phyloP scores from a whole-genome alignment of 2,888 invertebrate genomes.

The Tanypteryx hageni region DNA sequence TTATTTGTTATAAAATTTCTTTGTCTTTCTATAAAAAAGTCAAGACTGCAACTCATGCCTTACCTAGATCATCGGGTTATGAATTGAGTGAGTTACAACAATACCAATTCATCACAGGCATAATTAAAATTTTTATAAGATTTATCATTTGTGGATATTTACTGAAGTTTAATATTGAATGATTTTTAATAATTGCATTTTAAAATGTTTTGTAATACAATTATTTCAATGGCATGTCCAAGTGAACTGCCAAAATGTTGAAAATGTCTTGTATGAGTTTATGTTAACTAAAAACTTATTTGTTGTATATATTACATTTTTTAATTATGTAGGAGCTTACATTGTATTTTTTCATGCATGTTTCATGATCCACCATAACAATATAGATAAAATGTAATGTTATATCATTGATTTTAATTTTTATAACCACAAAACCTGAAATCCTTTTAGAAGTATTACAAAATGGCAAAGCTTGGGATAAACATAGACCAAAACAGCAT shows the following conservation, averaged over 20 bases:
- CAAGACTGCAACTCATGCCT: background rate
- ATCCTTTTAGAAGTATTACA: too few species aligned
- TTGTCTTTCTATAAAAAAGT: slow-evolving; percentile 11
- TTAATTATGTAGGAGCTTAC: slow-evolving; percentile 14
- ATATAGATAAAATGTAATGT: slow-evolving; percentile 8
- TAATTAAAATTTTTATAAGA: background rate
- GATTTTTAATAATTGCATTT: background rate
- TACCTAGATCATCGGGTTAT: background rate
- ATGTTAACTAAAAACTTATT: background rate
- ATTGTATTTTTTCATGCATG: slow-evolving; percentile 35
- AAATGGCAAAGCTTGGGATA: too few species aligned
- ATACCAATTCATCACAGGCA: background rate
- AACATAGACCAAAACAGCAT: too few species aligned
- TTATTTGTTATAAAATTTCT: background rate
- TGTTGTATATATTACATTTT: slow-evolving; percentile 18
- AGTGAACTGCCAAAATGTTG: background rate
- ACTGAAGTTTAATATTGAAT: slow-evolving; percentile 4
- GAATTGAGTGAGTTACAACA: background rate
- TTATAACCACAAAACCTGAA: too few species aligned
- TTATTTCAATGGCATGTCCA: background rate
- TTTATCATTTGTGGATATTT: background rate
- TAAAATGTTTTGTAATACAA: background rate
- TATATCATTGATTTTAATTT: background rate
- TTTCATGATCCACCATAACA: slow-evolving; percentile 6
- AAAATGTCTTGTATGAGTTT: background rate